These are phyloP conservation scores for Periplaneta americana DNA, from an alignment of 1,140 invertebrate genomes.

Conservation along the genomic window DNA sequence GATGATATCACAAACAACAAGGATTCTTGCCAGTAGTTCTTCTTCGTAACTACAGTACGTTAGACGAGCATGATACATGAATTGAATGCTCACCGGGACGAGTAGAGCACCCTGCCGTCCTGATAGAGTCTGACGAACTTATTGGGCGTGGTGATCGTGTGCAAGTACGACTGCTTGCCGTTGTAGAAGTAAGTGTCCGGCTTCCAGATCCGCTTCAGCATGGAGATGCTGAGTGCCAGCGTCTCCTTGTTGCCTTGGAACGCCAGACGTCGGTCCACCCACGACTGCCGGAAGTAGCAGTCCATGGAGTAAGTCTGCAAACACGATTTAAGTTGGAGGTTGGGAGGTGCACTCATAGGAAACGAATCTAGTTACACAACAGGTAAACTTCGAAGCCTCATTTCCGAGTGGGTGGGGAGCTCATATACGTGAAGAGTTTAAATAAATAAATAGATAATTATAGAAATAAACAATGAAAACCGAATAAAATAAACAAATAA, in stretches of 20 bases:
- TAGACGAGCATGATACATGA: not conserved
- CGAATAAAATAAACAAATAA: too few relatives aligned
- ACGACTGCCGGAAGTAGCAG: conserved; percentile 79
- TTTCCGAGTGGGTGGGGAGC: too few relatives aligned
- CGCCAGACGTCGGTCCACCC: conserved; percentile 66
- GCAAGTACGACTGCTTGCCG: conserved; percentile 76
- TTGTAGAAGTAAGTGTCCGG: conserved; percentile 88
- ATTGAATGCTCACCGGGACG: conserved; percentile 55
- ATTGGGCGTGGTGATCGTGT: conserved; percentile 86
- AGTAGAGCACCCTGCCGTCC: conserved; percentile 81
- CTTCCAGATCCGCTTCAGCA: conserved; percentile 79
- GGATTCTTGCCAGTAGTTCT: not conserved
- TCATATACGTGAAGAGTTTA: too few relatives aligned
- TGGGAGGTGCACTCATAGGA: too few relatives aligned
- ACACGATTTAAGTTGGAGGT: too few relatives aligned
- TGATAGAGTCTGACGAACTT: conserved; percentile 79
- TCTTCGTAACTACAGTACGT: not conserved
- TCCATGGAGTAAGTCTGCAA: conserved; percentile 83
- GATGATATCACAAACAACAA: not conserved
- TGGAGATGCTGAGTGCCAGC: conserved; percentile 66
- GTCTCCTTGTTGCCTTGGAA: conserved; percentile 58
- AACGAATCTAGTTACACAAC: too few relatives aligned
- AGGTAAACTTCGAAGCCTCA: too few relatives aligned
- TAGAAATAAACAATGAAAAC: too few relatives aligned
- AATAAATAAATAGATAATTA: too few relatives aligned